Percentiles rank a stretch among this genome's conserved stretches.
Conservation (phyloP, 1,140 invertebrate genomes). For the Leptinotarsa texana region DNA sequence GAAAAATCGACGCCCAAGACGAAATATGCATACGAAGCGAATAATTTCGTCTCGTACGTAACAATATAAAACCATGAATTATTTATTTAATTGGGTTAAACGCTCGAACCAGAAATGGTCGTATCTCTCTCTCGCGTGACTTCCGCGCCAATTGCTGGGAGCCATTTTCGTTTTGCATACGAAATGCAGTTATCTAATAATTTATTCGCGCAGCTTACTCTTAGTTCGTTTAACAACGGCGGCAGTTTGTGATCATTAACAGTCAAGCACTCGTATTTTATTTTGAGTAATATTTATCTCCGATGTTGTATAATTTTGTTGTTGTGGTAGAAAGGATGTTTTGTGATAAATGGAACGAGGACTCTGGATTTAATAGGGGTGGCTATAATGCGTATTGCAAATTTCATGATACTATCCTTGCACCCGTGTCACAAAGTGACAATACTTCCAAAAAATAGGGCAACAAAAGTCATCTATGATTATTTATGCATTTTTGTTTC, state of each 20-base stretch:
- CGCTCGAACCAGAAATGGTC: conserved; percentile 24
- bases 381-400: too few relatives aligned
- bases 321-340: too few relatives aligned
- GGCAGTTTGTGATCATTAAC: background rate
- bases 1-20: background rate
- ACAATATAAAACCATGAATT: conserved; percentile 25
- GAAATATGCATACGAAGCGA: conserved; percentile 6
- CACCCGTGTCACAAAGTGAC: too few relatives aligned
- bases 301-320: background rate
- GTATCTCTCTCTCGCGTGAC: conserved; percentile 17
- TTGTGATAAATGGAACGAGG: too few relatives aligned
- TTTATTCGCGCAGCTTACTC: conserved; percentile 19
- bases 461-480: too few relatives aligned
- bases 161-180: conserved; percentile 31
- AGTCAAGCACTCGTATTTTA: background rate
- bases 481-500: too few relatives aligned
- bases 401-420: too few relatives aligned
- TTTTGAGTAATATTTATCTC: background rate
- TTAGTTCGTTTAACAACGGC: conserved; percentile 18
- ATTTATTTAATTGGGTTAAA: conserved; percentile 33
- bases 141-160: conserved; percentile 3
- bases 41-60: background rate
- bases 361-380: too few relatives aligned
- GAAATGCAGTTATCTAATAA: conserved; percentile 27
- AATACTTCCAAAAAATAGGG: too few relatives aligned